Base-by-base conservation (phyloP, 1,140 invertebrate species). In the Cotesia glomerata region DNA sequence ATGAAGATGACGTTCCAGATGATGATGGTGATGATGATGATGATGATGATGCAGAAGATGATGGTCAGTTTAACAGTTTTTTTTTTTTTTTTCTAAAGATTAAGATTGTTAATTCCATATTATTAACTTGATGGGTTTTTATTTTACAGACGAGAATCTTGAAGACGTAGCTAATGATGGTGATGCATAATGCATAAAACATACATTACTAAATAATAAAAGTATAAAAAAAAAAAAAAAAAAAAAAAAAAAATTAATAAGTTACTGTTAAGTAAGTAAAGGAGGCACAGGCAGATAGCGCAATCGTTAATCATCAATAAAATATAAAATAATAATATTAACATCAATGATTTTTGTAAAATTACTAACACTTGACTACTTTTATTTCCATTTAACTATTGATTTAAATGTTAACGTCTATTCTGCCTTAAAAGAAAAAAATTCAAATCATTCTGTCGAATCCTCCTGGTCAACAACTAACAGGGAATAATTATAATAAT, bases 11-110 rank as follows among this genome's bases (percentile, higher is more conserved):
- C 34, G 91, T 91, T 75, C 90, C 88, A 61, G 91, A 92, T 65
- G 91, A 91, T 13, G 91, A 92, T 76, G 90, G 92, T 79, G 87
- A 92, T 78, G 91, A 92, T 78, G 90, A 89, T 71, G 89, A 91
- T 85, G 89, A n/a, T 13, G 91, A 92, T 76, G 90, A 92, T 79
- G 87, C 92, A 78, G 91, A 92, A 78, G 90, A 89, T 71, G 89
- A 91, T 85, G 89, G 88, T 89, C 77, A 78, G 74, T 70, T 35
- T 3, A 0, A 63, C 13, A 54, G 7, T 16, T 9, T 1, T 66
- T 26, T 35, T 36, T 13, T n/a, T 39, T 7, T 5, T 45, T 13
- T 35, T 9, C 3, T 52, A 18, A 52, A 52, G n/a, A 67, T 67
- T 3, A 18, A 13, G 4, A 16, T 26, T 34, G 35, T 73, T 56